Conservation (phyloP, 2,797 vertebrate genomes). For the Crenuchus spilurus region DNA sequence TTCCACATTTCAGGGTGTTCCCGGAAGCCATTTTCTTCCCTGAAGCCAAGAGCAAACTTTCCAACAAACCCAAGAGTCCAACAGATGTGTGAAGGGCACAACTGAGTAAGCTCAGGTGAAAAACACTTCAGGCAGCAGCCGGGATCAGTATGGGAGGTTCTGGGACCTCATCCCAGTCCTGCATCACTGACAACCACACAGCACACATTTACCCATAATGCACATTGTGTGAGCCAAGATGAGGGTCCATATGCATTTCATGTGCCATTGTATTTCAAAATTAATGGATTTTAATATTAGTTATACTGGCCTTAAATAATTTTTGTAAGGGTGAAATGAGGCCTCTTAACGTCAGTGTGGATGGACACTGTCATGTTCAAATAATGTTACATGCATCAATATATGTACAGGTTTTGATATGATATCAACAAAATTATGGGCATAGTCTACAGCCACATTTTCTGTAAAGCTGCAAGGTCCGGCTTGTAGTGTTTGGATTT, state of each 20-base stretch:
- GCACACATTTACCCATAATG: slow-evolving; percentile 5
- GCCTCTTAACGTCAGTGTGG: too few relatives aligned
- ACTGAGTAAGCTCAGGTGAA: slow-evolving; percentile 76
- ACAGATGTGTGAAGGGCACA: slow-evolving; percentile 59
- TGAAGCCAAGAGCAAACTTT: slow-evolving; percentile 53
- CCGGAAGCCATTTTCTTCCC: slow-evolving; percentile 60
- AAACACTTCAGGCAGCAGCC: slow-evolving; percentile 67
- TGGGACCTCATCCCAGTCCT: slow-evolving; percentile 19
- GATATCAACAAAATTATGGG: too few relatives aligned
- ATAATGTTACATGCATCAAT: too few relatives aligned
- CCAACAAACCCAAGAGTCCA: slow-evolving; percentile 55
- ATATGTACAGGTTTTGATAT: too few relatives aligned
- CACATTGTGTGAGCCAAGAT: slow-evolving; percentile 1
- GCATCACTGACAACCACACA: slow-evolving; percentile 16
- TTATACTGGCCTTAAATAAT: too few relatives aligned
- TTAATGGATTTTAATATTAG: neutral
- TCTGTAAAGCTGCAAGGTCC: too few relatives aligned
- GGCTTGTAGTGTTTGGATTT: too few relatives aligned
- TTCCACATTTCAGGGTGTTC: slow-evolving; percentile 54
- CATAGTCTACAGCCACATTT: too few relatives aligned
- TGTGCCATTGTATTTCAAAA: neutral
- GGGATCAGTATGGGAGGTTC: slow-evolving; percentile 40
- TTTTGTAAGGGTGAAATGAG: too few relatives aligned
- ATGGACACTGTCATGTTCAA: too few relatives aligned
- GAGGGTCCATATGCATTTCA: neutral